Percentiles rank a stretch among this genome's conserved stretches.
These are phyloP conservation scores for Xerus rutilus DNA, from an alignment of 2,797 vertebrate species.

Conservation along the genomic window DNA sequence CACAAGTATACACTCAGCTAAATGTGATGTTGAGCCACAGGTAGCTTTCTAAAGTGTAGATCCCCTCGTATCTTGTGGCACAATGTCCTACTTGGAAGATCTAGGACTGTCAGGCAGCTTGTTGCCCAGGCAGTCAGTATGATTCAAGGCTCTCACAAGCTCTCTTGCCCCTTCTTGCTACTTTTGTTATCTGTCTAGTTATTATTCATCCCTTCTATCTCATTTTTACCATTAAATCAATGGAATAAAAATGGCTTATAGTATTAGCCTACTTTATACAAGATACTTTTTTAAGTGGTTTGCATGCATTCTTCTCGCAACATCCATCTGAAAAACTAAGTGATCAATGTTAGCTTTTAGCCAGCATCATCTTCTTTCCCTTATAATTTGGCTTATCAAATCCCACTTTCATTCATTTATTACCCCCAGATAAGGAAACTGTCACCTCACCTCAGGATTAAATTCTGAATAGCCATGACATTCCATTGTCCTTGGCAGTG, in stretches of 20 bases:
- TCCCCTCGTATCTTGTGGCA: background rate
- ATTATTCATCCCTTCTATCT: background rate
- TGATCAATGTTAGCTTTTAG: background rate
- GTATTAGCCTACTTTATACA: background rate
- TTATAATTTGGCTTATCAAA: background rate
- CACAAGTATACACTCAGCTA: background rate
- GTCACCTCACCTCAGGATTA: background rate
- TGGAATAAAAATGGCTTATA: background rate
- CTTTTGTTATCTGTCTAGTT: background rate
- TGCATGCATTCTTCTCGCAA: background rate
- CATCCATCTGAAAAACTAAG: background rate
- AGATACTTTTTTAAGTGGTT: background rate
- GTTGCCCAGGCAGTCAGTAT: background rate
- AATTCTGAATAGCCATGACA: background rate
- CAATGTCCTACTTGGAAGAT: background rate
- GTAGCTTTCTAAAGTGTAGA: background rate
- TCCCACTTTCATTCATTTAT: background rate
- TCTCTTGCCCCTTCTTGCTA: background rate
- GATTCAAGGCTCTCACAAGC: background rate
- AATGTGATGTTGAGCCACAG: background rate
- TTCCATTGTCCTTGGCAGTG: background rate
- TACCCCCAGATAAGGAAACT: background rate
- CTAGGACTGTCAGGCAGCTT: background rate
- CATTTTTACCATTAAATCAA: background rate
- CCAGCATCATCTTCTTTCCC: background rate